These are phyloP conservation scores for Folsomia candida DNA, from an alignment of 2,888 invertebrate species.

Conservation along the genomic window DNA sequence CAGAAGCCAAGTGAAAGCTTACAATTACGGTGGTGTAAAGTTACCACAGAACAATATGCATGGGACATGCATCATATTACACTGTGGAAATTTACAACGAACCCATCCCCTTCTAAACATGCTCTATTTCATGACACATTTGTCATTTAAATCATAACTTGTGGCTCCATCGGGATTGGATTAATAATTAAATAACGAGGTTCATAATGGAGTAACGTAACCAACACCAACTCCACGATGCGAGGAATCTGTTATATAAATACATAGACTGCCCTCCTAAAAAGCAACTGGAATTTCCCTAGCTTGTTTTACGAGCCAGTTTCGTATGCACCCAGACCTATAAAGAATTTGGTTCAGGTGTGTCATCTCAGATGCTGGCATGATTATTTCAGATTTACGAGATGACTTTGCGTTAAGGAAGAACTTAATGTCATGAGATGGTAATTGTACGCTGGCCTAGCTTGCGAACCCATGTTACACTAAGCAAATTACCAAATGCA, in stretches of 20 bases:
- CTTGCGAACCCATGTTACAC: background rate
- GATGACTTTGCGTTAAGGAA: conserved; percentile 18
- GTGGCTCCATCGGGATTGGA: conserved; percentile 7
- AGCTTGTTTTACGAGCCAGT: background rate
- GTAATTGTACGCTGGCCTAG: conserved; percentile 13
- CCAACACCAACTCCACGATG: background rate
- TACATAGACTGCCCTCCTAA: too few species aligned
- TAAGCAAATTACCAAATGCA: conserved; percentile 27
- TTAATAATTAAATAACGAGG: conserved; percentile 16
- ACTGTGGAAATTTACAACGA: too few species aligned
- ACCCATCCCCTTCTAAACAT: too few species aligned
- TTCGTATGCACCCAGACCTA: background rate
- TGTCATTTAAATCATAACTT: conserved; percentile 1
- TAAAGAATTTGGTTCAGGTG: conserved; percentile 32
- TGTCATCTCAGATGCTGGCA: conserved; percentile 20
- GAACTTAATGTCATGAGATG: conserved; percentile 20
- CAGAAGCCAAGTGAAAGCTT: too few species aligned
- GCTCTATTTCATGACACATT: background rate
- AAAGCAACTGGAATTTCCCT: too few species aligned
- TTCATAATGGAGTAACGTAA: background rate
- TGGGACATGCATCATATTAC: too few species aligned
- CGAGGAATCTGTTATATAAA: too few species aligned
- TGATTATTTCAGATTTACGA: conserved; percentile 39
- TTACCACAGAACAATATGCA: too few species aligned
- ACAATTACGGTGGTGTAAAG: too few species aligned